Evolutionary conservation across 92 coral and sea anemone species (phyloP).

Genomic region (Chrysogorgia sp.): DNA sequence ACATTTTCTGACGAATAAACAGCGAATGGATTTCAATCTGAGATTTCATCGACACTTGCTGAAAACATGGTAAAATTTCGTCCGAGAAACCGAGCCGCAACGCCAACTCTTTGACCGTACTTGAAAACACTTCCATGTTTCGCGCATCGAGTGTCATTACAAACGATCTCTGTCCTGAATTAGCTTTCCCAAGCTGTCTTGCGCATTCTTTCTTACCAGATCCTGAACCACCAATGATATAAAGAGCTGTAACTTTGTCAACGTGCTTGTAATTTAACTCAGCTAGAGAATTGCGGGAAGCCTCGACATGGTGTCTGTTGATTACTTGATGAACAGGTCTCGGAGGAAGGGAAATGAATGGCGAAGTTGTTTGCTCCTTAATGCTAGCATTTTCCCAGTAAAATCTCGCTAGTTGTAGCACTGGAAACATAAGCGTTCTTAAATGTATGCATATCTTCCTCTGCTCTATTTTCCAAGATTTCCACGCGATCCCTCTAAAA

Average conservation of each 20-base stretch:
- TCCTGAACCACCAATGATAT: conserved; percentile 9
- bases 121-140: neutral
- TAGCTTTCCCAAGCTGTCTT: neutral
- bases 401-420: neutral
- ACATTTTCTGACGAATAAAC: conserved; percentile 6
- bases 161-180: neutral
- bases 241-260: conserved; percentile 1
- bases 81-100: neutral
- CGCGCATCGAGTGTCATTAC: conserved; percentile 4
- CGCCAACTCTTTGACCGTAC: conserved; percentile 5
- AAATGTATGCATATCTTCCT: neutral
- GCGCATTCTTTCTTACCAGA: conserved; percentile 44
- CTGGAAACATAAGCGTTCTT: neutral
- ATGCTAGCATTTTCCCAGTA: neutral
- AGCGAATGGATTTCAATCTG: conserved; percentile 33
- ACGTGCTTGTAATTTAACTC: conserved; percentile 6
- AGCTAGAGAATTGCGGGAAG: neutral
- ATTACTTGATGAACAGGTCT: conserved; percentile 11
- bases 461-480: neutral
- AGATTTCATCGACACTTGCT: conserved; percentile 7
- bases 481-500: conserved; percentile 11
- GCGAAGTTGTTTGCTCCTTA: neutral
- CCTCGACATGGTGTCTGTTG: conserved; percentile 4
- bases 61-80: conserved; percentile 5
- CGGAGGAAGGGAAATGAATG: neutral